Evolutionary conservation across 2,113 vertebrate species (phyloP).

Genomic region (Callopanchax toddi): DNA sequence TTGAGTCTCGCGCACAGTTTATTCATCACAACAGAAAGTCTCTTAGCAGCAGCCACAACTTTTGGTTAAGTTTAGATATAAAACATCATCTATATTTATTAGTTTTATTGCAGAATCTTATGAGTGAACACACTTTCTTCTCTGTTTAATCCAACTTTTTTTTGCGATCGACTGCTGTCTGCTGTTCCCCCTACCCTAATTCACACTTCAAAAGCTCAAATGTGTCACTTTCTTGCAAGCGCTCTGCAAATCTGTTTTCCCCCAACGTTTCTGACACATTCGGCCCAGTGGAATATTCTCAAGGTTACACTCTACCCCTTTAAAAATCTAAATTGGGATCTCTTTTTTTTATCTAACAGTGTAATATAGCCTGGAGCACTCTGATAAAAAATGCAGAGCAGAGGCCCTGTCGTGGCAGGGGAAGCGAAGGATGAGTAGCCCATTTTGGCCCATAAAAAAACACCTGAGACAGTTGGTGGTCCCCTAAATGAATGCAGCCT

Average conservation of each 20-base stretch:
- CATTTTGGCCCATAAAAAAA: slow-evolving; percentile 56
- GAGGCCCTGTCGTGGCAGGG: slow-evolving; percentile 17
- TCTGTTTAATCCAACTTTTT: slow-evolving; percentile 21
- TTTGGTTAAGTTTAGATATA: slow-evolving; percentile 33
- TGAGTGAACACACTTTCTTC: slow-evolving; percentile 11
- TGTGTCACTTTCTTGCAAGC: slow-evolving; percentile 19
- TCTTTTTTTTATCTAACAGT: slow-evolving; percentile 36
- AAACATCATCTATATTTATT: slow-evolving; percentile 37
- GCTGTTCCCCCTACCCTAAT: slow-evolving; percentile 26
- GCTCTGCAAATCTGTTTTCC: slow-evolving; percentile 18
- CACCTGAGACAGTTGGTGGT: slow-evolving; percentile 64
- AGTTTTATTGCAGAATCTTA: slow-evolving; percentile 31
- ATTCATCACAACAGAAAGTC: slow-evolving; percentile 26
- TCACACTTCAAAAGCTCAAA: slow-evolving; percentile 44
- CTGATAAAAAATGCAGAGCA: slow-evolving; percentile 51
- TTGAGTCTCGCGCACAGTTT: slow-evolving; percentile 22
- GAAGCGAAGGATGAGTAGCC: slow-evolving; percentile 39
- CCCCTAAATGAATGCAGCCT: slow-evolving; percentile 56
- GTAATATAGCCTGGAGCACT: slow-evolving; percentile 35
- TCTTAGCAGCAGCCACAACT: slow-evolving; percentile 26
- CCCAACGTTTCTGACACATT: not conserved
- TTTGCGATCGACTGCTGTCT: slow-evolving; percentile 13
- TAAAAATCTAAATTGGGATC: slow-evolving; percentile 23
- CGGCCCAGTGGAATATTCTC: slow-evolving; percentile 24
- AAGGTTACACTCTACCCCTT: slow-evolving; percentile 48